These are phyloP conservation scores for cat (Felis catus) DNA, from an alignment of 2,113 vertebrate species.

Conservation along the genomic window F.catus_Fca126_mat1.0 CM031414.1:60127501-60128000, in stretches of 20 bases:
- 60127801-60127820: neutral
- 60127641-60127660: neutral
- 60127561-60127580: neutral
- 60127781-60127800: neutral
- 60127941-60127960: neutral
- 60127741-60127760: neutral
- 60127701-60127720: neutral
- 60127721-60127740: neutral
- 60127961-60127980: neutral
- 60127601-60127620: neutral
- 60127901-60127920: accelerated
- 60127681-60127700: neutral
- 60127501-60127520: conserved; percentile 2
- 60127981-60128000: conserved; percentile 1
- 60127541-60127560: conserved; percentile 26
- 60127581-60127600: neutral
- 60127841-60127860: neutral
- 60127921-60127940: neutral
- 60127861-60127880: neutral
- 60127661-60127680: neutral
- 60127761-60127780: neutral
- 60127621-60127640: neutral
- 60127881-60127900: neutral
- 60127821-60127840: neutral
- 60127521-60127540: neutral